Evolutionary conservation across 2,888 invertebrate species (phyloP).

Genomic region (Muscina levida): DNA sequence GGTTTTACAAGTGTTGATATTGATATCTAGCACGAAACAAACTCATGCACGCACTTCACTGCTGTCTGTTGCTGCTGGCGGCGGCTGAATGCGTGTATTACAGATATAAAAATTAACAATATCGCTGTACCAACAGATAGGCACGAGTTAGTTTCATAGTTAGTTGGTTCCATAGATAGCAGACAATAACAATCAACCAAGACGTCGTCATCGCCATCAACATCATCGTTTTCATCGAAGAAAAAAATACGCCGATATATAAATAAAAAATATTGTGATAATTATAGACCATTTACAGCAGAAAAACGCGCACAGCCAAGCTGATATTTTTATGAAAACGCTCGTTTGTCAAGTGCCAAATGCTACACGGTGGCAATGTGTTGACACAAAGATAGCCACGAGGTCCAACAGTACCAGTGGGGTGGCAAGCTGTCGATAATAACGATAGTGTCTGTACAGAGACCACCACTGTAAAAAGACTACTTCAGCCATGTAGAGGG

Average conservation of each 20-base stretch:
- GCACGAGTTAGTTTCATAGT: background rate
- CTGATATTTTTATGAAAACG: background rate
- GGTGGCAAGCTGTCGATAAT: no score
- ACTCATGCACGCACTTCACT: background rate
- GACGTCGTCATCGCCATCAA: background rate
- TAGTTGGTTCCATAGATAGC: background rate
- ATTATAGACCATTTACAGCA: slow-evolving; percentile 14
- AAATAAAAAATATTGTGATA: slow-evolving; percentile 27
- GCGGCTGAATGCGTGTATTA: background rate
- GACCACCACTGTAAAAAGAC: no score
- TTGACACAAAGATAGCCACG: no score
- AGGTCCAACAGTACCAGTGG: no score
- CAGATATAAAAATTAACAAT: background rate
- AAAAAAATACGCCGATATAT: slow-evolving; percentile 1
- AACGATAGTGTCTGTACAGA: no score
- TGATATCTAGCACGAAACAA: background rate
- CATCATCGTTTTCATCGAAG: background rate
- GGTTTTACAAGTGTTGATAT: background rate
- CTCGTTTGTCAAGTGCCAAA: no score
- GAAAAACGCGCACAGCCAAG: background rate
- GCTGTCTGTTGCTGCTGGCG: background rate
- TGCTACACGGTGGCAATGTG: no score
- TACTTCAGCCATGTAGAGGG: no score
- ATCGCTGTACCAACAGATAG: background rate
- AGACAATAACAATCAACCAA: slow-evolving; percentile 3